Evolutionary conservation across 2,113 vertebrate species (phyloP).

Genomic region (Callaeas wilsoni): DNA sequence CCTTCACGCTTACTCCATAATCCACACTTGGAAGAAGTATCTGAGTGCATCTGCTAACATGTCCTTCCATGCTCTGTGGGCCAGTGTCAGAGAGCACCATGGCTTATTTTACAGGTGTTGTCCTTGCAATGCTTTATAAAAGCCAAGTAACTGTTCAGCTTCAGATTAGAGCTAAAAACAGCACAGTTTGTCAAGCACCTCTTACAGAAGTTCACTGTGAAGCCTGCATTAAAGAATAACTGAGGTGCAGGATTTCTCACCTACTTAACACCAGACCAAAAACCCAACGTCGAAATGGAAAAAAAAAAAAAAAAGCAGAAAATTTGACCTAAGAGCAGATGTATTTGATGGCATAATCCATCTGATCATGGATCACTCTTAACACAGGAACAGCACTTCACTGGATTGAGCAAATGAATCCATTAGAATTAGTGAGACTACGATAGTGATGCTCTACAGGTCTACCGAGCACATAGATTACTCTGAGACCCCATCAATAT

Average conservation of each 20-base stretch:
- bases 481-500: not conserved
- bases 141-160: not conserved
- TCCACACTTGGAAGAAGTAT: not conserved
- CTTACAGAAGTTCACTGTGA: not conserved
- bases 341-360: not conserved
- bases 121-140: not conserved
- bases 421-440: not conserved
- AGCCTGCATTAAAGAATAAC: not conserved
- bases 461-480: not conserved
- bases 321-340: not conserved
- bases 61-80: not conserved
- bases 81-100: not conserved
- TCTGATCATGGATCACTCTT: not conserved
- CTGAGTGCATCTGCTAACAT: not conserved
- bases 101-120: not conserved
- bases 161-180: not conserved
- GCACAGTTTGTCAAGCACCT: not conserved
- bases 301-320: not conserved
- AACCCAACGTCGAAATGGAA: not conserved
- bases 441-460: not conserved
- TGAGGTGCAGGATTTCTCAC: not conserved
- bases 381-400: not conserved
- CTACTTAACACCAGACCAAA: not conserved
- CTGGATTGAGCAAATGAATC: not conserved
- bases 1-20: not conserved